phyloP scores from a whole-genome alignment of 2,888 invertebrate species.

The Cryptosula pallasiana region DNA sequence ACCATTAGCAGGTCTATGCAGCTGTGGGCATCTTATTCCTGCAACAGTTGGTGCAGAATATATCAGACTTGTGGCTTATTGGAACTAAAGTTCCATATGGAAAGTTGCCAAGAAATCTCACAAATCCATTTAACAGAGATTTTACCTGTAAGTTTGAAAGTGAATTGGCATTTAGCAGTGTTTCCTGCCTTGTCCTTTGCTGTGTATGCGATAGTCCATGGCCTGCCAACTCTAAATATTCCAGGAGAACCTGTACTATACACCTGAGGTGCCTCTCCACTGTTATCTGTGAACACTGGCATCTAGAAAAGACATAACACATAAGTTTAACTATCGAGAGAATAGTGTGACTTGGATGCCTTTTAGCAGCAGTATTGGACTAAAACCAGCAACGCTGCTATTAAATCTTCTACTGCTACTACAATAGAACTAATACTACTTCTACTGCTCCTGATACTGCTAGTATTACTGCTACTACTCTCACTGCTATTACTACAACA shows the following conservation, averaged over 20 bases:
- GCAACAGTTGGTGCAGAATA: not conserved
- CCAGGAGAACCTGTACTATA: not conserved
- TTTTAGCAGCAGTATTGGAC: no score
- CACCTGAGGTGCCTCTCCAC: not conserved
- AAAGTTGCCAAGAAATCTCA: no score
- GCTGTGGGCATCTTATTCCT: conserved; percentile 13
- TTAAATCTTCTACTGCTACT: no score
- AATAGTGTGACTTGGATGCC: no score
- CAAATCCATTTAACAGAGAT: not conserved
- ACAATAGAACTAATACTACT: no score
- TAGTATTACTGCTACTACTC: no score
- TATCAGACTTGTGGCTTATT: no score
- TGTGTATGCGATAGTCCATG: not conserved
- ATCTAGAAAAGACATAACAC: not conserved
- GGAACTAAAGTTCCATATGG: no score
- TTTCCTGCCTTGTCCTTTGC: conserved; percentile 6
- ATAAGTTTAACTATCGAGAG: not conserved
- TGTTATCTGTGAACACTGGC: conserved; percentile 16
- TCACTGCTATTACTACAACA: no score
- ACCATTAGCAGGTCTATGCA: conserved; percentile 15
- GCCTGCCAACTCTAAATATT: not conserved
- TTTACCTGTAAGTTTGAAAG: conserved; percentile 12
- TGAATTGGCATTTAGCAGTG: conserved; percentile 15
- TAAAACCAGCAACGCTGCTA: no score
- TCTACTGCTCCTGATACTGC: no score